Conservation (phyloP, 2,888 invertebrate genomes). For the Cheilosia vulpina region DNA sequence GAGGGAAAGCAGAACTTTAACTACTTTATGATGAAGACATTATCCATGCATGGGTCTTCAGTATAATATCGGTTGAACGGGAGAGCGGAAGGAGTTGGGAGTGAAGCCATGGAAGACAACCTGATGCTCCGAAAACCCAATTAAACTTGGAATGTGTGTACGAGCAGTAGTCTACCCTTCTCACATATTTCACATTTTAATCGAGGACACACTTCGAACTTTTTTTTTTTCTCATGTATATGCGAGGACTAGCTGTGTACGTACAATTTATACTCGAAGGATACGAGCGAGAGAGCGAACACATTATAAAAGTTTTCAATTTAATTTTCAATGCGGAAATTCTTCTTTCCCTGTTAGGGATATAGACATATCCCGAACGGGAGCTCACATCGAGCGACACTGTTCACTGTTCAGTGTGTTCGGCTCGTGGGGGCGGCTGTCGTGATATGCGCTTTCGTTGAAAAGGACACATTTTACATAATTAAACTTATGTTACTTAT, state of each 20-base stretch:
- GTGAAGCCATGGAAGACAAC: conserved; percentile 59
- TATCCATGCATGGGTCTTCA: conserved; percentile 63
- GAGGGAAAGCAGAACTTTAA: conserved; percentile 62
- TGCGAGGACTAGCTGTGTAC: background rate
- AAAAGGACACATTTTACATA: conserved; percentile 65
- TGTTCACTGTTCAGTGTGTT: background rate
- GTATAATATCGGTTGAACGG: conserved; percentile 31
- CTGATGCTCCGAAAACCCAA: conserved; percentile 75
- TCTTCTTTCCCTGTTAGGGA: conserved; percentile 57
- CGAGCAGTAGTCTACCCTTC: conserved; percentile 42
- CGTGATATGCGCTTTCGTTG: conserved; percentile 48
- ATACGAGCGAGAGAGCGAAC: conserved; percentile 30
- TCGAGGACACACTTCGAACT: conserved; percentile 73
- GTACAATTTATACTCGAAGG: conserved; percentile 37
- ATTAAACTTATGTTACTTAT: conserved; percentile 73
- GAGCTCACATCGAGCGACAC: conserved; percentile 4
- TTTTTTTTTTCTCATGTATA: conserved; percentile 34
- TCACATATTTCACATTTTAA: conserved; percentile 72
- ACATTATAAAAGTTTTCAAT: conserved; percentile 73
- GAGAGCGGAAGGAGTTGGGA: conserved; percentile 7
- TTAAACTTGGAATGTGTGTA: conserved; percentile 73
- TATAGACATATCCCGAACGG: conserved; percentile 48
- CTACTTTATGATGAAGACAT: conserved; percentile 72
- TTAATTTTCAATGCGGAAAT: conserved; percentile 74
- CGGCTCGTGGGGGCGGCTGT: conserved; percentile 3